Evolutionary conservation across 2,888 invertebrate genomes (phyloP).

Genomic region (Hydrotaea diabolus): DNA sequence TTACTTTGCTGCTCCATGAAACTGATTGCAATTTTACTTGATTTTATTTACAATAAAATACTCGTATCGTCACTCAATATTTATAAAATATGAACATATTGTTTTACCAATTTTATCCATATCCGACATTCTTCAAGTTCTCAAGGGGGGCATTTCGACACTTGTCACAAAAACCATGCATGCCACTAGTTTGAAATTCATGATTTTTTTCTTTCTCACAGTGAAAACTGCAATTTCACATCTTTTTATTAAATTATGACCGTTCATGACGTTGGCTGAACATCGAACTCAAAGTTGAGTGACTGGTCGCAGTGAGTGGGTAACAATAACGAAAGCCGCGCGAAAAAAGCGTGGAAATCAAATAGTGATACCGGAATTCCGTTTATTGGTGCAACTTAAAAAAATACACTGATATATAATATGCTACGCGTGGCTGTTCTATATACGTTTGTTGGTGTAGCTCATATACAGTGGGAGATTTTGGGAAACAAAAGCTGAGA

Average conservation of each 20-base stretch:
- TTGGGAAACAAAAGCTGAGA: no score
- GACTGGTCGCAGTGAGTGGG: not conserved
- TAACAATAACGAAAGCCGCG: not conserved
- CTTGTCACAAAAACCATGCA: not conserved
- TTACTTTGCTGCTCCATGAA: no score
- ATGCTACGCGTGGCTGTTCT: conserved; percentile 22
- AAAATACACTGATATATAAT: conserved; percentile 51
- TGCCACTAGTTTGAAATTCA: not conserved
- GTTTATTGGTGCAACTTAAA: conserved; percentile 55
- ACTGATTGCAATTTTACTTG: no score
- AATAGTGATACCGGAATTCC: conserved; percentile 60
- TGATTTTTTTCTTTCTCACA: not conserved
- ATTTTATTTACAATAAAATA: no score
- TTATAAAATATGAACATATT: no score
- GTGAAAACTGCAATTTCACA: not conserved
- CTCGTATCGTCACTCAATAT: no score
- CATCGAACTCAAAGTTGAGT: not conserved
- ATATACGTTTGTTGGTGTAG: not conserved
- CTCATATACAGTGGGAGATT: no score
- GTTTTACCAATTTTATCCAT: no score
- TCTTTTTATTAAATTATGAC: conserved; percentile 1
- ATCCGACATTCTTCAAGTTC: no score
- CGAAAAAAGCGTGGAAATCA: not conserved
- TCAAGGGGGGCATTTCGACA: not conserved
- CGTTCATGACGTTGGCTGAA: not conserved